Base-by-base conservation (phyloP, 2,888 invertebrate genomes). In the Pocota personata region DNA sequence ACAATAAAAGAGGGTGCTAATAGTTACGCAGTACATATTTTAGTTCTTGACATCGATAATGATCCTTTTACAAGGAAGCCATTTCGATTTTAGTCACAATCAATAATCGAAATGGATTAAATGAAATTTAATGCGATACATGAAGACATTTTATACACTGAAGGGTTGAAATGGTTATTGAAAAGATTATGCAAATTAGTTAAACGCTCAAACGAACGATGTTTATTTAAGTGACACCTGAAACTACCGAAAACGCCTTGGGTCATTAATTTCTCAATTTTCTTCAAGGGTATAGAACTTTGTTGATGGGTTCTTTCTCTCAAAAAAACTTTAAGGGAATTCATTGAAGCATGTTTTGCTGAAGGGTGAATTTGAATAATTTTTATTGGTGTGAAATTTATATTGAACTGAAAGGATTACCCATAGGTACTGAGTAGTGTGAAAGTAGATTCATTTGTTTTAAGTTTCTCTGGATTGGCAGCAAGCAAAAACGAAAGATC, bases 201-300 rank as follows among this genome's bases (percentile, higher is more conserved):
- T 66, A 48, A 79, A 48, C 24, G 16, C 55, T 55, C 48, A 30
- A 76, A 57, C 58, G 50, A 27, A 46, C 40, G 37, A 57, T 64
- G 12, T 72, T 46, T 72, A 64, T 71, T 57, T 37, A 64, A 72
- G 64, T 73, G 79, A 58, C 66, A 80, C 73, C 79, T 73, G 64
- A 64, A 80, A 73, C 73, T 62, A 8, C 35, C 27, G 55, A 37
- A 62, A 52, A 73, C 66, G 48, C 73, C 35, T 35, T 66, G 12
- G 48, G 21, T 43, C 24, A 71, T 71, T 71, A 66, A 30, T 40
- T 69, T 69, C 7, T 30, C 27, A 55, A 16, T 30, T 55, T 32
- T 16, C 3, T 14, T 19, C 19, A 35, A 30, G 27, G 27, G 14
- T 52, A 27, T 27, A 32, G 10, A 10, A 32, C 2, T 24, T 24